A percentile compares a stretch with the other conserved stretches of the same genome.
phyloP scores from a whole-genome alignment of 2,888 invertebrate genomes.

The Drosophila nr. medialis region DNA sequence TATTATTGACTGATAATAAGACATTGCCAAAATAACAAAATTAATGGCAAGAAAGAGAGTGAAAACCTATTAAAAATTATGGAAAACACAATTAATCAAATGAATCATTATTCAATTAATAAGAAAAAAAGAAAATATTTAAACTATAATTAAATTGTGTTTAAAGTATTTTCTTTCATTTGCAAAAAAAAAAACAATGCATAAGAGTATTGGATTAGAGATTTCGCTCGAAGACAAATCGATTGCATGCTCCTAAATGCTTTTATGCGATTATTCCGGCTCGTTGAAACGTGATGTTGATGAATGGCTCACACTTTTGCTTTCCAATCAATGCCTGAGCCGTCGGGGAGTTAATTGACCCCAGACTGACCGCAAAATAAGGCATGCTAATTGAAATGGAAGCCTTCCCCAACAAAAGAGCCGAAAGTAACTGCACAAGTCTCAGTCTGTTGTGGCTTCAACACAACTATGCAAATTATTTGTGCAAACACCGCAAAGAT shows the following conservation, averaged over 20 bases:
- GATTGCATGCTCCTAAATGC: conserved; percentile 23
- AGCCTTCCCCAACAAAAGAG: conserved; percentile 44
- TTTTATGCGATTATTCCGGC: conserved; percentile 19
- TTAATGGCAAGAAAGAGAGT: conserved; percentile 16
- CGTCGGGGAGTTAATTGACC: conserved; percentile 65
- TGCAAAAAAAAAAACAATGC: not conserved
- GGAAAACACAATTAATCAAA: conserved; percentile 3
- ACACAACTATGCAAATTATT: conserved; percentile 40
- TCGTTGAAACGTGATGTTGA: conserved; percentile 46
- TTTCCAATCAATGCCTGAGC: conserved; percentile 60
- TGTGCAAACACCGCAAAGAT: conserved; percentile 39
- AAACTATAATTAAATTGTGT: conserved; percentile 9
- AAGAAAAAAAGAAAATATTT: not conserved
- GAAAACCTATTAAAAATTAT: conserved; percentile 23
- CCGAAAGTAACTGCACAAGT: conserved; percentile 28
- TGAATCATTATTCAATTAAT: not conserved
- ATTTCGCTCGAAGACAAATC: conserved; percentile 30
- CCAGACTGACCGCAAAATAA: conserved; percentile 60
- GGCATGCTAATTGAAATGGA: conserved; percentile 67
- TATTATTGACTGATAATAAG: conserved; percentile 14
- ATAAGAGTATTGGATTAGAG: not conserved
- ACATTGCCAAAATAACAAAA: conserved; percentile 11
- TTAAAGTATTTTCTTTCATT: conserved; percentile 5
- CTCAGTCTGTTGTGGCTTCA: conserved; percentile 23
- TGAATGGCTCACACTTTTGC: conserved; percentile 69